Conservation (phyloP, 2,888 invertebrate genomes). For the Poecilus cupreus region DNA sequence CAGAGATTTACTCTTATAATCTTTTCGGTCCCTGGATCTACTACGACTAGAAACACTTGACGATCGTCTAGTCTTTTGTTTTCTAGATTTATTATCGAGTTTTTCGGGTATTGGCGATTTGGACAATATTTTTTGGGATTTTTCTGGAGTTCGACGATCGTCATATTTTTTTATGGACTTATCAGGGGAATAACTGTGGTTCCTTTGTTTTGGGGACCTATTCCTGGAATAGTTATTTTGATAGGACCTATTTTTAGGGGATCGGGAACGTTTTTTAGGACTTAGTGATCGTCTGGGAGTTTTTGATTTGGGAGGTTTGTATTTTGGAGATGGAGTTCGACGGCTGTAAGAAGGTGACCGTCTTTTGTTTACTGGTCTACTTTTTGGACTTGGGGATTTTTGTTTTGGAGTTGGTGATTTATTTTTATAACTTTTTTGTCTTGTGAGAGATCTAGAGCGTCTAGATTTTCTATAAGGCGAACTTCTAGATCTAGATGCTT, state of each 20-base stretch:
- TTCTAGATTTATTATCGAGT: constrained; percentile 31
- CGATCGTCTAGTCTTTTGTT: background rate
- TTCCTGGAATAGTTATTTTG: constrained; percentile 20
- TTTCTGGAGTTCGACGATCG: background rate
- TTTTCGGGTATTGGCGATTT: background rate
- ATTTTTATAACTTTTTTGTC: constrained; percentile 28
- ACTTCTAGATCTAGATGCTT: constrained; percentile 46
- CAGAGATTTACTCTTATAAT: background rate
- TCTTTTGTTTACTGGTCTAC: constrained; percentile 3
- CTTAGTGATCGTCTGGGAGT: background rate
- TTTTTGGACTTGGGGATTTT: constrained; percentile 32
- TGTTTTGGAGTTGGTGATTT: constrained; percentile 27
- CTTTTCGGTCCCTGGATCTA: background rate
- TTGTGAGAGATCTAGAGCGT: constrained; percentile 49
- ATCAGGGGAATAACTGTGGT: background rate
- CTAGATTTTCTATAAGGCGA: constrained; percentile 63
- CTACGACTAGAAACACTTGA: background rate
- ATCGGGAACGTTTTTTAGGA: background rate
- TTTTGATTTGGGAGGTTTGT: constrained; percentile 9
- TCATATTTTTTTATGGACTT: background rate
- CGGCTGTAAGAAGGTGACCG: constrained; percentile 4
- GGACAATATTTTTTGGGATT: background rate
- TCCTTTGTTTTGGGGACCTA: constrained; percentile 34
- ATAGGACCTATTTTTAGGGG: constrained; percentile 17
- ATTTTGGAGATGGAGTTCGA: constrained; percentile 48